phyloP scores from a whole-genome alignment of 23 tunicate genomes.

The Oikopleura albicans region DNA sequence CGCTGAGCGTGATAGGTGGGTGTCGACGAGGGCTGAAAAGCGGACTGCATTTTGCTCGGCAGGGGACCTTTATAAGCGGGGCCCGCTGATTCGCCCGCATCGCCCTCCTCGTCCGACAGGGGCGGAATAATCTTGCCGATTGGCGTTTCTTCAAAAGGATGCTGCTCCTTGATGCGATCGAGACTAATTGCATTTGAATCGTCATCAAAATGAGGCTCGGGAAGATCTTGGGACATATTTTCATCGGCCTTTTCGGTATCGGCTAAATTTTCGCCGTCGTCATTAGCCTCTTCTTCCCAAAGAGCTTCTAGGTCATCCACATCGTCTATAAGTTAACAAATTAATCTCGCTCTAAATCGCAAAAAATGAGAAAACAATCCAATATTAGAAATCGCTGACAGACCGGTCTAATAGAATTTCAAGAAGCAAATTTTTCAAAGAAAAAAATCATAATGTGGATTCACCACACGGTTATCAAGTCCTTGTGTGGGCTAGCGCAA shows the following conservation, averaged over 20 bases:
- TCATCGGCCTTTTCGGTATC: neutral
- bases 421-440: too few species aligned
- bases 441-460: neutral
- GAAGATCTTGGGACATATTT: neutral
- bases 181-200: neutral
- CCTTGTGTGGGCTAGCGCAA: too few species aligned
- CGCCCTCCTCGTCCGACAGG: neutral
- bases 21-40: conserved; percentile 57
- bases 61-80: neutral
- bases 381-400: neutral
- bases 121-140: neutral
- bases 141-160: neutral
- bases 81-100: neutral
- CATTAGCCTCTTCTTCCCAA: conserved; percentile 14
- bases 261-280: neutral
- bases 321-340: too few species aligned
- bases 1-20: conserved; percentile 2
- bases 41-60: conserved; percentile 36
- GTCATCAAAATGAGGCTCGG: neutral
- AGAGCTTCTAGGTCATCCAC: neutral
- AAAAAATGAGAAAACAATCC: too few species aligned
- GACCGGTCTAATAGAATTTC: neutral
- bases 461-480: too few species aligned
- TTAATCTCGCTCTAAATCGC: too few species aligned
- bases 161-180: neutral